Conservation (phyloP, 2,113 vertebrate species). For the Corythoichthys haematopterus region DNA sequence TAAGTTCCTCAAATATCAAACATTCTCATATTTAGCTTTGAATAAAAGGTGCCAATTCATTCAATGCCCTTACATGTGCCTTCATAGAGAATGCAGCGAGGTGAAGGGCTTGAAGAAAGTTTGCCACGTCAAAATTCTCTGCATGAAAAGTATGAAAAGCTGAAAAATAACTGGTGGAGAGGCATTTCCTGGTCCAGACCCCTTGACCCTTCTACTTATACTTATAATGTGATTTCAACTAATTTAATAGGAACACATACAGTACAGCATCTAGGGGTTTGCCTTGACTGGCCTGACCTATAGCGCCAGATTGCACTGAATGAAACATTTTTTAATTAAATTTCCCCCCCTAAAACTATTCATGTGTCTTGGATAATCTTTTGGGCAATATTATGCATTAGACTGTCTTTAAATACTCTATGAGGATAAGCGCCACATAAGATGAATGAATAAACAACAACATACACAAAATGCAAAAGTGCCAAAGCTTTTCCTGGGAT, state of each 20-base stretch:
- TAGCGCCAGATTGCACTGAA: background rate
- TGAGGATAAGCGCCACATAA: too few species aligned
- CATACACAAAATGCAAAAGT: too few species aligned
- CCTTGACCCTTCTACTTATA: background rate
- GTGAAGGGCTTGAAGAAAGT: conserved; percentile 33
- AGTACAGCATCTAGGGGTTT: background rate
- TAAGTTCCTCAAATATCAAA: conserved; percentile 58
- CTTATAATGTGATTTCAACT: background rate
- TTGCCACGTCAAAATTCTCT: conserved; percentile 2
- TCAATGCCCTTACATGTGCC: conserved; percentile 30
- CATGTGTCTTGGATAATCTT: too few species aligned
- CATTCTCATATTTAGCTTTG: conserved; percentile 47
- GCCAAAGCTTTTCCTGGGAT: too few species aligned
- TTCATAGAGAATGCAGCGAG: conserved; percentile 33
- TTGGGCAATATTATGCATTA: too few species aligned
- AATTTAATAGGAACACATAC: conserved; percentile 12
- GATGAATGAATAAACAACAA: too few species aligned
- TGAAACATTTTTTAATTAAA: too few species aligned
- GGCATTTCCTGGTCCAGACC: background rate
- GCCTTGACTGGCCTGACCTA: conserved; percentile 1
- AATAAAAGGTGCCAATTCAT: conserved; percentile 53
- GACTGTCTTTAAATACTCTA: too few species aligned
- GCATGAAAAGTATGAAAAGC: conserved; percentile 12
- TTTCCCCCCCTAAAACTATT: too few species aligned
- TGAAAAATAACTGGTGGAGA: background rate